Conservation (phyloP, 2,888 invertebrate genomes). For the Drosophila paramelanica region DNA sequence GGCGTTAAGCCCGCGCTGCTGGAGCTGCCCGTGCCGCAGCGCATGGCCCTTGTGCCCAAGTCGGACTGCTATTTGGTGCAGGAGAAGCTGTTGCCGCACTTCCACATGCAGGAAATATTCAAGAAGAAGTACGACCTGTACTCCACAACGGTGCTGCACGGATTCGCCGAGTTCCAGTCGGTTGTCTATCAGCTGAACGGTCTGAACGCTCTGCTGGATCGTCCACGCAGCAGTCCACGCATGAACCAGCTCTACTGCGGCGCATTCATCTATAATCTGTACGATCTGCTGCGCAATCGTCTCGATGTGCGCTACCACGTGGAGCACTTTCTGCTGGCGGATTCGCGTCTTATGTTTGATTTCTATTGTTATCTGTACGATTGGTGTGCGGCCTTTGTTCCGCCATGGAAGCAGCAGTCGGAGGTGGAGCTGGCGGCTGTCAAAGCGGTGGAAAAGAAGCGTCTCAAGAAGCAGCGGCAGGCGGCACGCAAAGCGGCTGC, state of each 20-base stretch:
- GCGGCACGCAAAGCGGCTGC: constrained; percentile 67
- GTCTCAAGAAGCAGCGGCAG: constrained; percentile 76
- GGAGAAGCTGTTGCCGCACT: constrained; percentile 80
- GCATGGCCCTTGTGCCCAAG: constrained; percentile 78
- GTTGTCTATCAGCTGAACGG: constrained; percentile 82
- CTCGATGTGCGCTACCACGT: constrained; percentile 86
- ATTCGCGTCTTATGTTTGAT: constrained; percentile 83
- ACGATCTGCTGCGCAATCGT: constrained; percentile 87
- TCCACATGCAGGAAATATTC: constrained; percentile 83
- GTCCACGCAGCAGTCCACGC: constrained; percentile 86
- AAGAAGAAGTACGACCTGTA: constrained; percentile 83
- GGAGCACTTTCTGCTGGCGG: constrained; percentile 85
- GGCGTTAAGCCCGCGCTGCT: constrained; percentile 59
- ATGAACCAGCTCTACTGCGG: constrained; percentile 90
- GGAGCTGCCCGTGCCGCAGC: constrained; percentile 65
- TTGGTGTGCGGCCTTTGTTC: constrained; percentile 81
- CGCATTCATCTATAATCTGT: constrained; percentile 91
- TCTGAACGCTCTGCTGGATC: constrained; percentile 88
- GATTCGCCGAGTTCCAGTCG: constrained; percentile 84
- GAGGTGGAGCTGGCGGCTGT: constrained; percentile 39
- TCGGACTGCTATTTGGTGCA: constrained; percentile 82
- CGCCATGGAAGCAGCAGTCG: constrained; percentile 71
- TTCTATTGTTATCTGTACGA: constrained; percentile 80
- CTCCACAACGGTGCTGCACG: constrained; percentile 81
- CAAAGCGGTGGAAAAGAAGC: constrained; percentile 71